Evolutionary conservation across 2,113 vertebrate genomes (phyloP).

Genomic region (Tursiops truncatus): DNA sequence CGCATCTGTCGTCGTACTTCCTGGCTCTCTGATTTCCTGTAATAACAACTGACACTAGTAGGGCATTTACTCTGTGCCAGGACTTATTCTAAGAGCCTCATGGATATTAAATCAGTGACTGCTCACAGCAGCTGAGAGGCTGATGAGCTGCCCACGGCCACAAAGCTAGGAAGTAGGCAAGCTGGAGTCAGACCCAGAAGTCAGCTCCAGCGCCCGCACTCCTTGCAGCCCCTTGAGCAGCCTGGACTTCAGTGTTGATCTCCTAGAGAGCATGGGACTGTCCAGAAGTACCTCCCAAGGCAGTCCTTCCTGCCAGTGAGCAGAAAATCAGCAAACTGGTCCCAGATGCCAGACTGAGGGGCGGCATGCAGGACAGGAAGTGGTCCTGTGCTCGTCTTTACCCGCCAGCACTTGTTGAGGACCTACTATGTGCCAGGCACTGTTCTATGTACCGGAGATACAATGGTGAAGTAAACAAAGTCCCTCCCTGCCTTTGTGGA

Average conservation of each 20-base stretch:
- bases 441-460: not conserved
- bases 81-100: not conserved
- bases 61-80: not conserved
- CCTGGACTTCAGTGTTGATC: not conserved
- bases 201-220: not conserved
- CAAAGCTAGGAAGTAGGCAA: not conserved
- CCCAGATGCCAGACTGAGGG: not conserved
- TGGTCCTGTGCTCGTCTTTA: not conserved
- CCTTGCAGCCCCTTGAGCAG: rapidly evolving
- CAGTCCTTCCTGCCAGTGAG: not conserved
- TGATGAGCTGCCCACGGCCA: rapidly evolving
- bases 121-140: not conserved
- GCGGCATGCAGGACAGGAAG: not conserved
- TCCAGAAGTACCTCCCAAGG: not conserved
- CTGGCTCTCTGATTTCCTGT: not conserved
- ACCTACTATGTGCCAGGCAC: not conserved
- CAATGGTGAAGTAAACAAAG: not conserved
- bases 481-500: not conserved
- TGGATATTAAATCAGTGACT: not conserved
- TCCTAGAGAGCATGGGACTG: not conserved
- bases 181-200: not conserved
- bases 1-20: not conserved
- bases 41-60: not conserved
- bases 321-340: not conserved
- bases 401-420: not conserved